These are phyloP conservation scores for Lithophane ornitopus DNA, from an alignment of 2,888 invertebrate species.

Conservation along the genomic window DNA sequence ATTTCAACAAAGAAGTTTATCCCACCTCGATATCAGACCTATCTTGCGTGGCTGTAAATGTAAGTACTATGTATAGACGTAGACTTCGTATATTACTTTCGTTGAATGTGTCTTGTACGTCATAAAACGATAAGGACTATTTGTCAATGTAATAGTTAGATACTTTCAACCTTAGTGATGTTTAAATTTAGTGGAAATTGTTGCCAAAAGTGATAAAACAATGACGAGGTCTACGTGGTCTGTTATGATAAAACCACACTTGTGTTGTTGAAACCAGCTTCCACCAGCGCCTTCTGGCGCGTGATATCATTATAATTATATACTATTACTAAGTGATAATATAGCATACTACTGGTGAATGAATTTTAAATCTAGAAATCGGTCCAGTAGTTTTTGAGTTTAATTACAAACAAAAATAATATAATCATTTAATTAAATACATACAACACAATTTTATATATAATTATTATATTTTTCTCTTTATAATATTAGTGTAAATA, in stretches of 20 bases:
- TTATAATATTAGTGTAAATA: no score
- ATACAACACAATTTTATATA: no score
- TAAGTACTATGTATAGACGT: background rate
- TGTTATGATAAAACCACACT: background rate
- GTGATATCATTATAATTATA: no score
- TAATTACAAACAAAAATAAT: no score
- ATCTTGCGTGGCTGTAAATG: background rate
- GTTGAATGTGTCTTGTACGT: background rate
- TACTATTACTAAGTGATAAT: no score
- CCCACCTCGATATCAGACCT: background rate
- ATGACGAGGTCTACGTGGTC: background rate
- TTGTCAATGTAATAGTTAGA: background rate
- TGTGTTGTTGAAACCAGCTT: no score
- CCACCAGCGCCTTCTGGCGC: no score
- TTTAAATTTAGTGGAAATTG: background rate
- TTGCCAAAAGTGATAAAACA: background rate
- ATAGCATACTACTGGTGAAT: no score
- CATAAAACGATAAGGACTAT: background rate
- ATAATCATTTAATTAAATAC: no score
- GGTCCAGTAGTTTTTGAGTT: no score
- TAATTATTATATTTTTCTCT: no score
- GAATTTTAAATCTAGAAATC: no score
- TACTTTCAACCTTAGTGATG: background rate
- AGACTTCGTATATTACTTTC: background rate
- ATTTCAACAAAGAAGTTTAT: background rate